Base-by-base conservation (phyloP, 2,888 invertebrate species). In the Pammene fasciana region DNA sequence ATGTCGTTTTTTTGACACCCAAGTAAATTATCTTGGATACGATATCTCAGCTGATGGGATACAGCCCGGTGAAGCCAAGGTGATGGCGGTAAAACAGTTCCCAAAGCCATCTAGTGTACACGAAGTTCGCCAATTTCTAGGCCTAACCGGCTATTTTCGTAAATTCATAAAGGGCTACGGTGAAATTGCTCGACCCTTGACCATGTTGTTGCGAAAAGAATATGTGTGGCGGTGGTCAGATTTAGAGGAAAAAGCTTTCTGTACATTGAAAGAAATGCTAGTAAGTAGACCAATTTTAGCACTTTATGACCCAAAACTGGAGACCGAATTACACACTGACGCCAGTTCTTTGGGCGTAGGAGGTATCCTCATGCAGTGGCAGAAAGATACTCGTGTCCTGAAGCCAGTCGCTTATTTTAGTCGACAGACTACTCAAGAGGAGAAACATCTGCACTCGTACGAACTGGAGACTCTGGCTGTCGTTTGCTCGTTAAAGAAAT, bases 181-280 rank as follows among this genome's bases (percentile, higher is more conserved):
- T 5, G 61, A 61, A 48, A 61, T 61, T n/a, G 61, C 61, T 5
- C 48, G 38, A 0, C 38, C 61, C n/a, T 50, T 61, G 9, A 61
- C 61, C 16, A 11, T 5, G 0, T 34, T 61, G 16, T 13, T 59
- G n/a, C n/a, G n/a, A 18, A 59, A 59, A 45, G 13, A 16, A 59
- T 13, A 7, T 16, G 1, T 11, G 10, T 61, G 50, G 61, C 48
- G 13, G 10, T 61, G 61, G 50, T 14, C 11, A 8, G 38, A 16
- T 1, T 5, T 3, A 9, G 14, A 61, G 48, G 36, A 48, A 14
- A 9, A 36, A 48, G 48, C 46, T 46, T 46, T 46, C 14, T 14
- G 7, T 46, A 8, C 5, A 14, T 14, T 46, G 9, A 46, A 46
- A 14, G 46, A 46, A 14, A 46, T n/a, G 14, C 46, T 46, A 6